Percentiles rank a stretch among this genome's conserved stretches.
phyloP scores from a whole-genome alignment of 37 sponge, comb jelly and placozoan species.

The Mnemiopsis leidyi region DNA sequence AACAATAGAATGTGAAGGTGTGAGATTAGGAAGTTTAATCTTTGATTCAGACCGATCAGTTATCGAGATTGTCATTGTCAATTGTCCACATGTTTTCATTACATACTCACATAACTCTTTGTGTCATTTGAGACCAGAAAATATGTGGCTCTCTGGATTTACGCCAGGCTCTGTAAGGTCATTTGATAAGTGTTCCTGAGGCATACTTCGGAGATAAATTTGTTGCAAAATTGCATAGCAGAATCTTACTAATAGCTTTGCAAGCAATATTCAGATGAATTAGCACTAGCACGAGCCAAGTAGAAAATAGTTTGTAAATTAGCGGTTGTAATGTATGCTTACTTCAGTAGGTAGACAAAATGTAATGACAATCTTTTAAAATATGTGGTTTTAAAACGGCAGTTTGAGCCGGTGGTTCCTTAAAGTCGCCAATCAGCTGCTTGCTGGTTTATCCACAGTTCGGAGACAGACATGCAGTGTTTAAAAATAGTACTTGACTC shows the following conservation, averaged over 20 bases:
- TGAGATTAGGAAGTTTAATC: no score
- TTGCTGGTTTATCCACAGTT: background rate
- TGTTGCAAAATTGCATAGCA: background rate
- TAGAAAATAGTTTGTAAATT: no score
- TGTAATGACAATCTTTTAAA: no score
- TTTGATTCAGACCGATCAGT: background rate
- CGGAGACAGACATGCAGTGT: background rate
- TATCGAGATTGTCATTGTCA: background rate
- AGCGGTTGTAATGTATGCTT: no score
- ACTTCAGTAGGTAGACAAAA: no score
- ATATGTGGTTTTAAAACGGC: background rate
- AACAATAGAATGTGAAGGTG: no score
- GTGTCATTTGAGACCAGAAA: background rate
- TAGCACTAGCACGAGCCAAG: background rate
- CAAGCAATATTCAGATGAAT: background rate
- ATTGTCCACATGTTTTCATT: background rate
- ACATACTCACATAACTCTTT: background rate
- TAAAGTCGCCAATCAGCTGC: background rate
- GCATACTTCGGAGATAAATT: background rate
- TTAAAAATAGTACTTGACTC: background rate
- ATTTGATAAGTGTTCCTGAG: no score
- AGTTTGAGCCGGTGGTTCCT: background rate
- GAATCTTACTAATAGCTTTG: background rate
- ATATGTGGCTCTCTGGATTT: background rate
- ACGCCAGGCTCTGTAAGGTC: background rate